Percentiles rank a stretch among this genome's conserved stretches.
phyloP scores from a whole-genome alignment of 2,797 vertebrate genomes.

The Staurois parvus region DNA sequence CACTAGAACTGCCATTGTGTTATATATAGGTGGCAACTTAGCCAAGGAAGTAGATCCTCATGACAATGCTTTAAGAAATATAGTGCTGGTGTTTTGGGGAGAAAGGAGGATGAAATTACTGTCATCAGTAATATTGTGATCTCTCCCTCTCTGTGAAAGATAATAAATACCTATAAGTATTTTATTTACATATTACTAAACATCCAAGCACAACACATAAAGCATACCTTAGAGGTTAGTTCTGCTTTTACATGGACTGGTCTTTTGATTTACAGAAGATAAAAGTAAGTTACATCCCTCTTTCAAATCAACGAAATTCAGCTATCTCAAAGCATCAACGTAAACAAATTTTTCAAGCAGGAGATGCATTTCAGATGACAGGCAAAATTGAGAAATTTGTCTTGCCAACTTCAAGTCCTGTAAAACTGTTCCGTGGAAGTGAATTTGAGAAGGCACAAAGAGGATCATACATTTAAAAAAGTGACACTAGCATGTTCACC shows the following conservation, averaged over 20 bases:
- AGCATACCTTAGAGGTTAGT: too few species aligned
- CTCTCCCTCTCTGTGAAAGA: too few species aligned
- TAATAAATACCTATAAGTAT: too few species aligned
- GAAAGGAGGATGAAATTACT: too few species aligned
- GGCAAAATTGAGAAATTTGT: constrained; percentile 53
- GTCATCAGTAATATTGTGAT: too few species aligned
- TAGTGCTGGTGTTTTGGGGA: too few species aligned
- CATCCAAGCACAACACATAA: too few species aligned
- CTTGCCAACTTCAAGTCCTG: constrained; percentile 44
- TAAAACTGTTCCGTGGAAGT: constrained; percentile 37
- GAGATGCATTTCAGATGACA: constrained; percentile 56
- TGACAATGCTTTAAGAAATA: too few species aligned
- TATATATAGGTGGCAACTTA: too few species aligned
- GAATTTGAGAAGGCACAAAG: constrained; percentile 35
- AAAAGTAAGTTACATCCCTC: constrained; percentile 26
- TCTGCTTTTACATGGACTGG: constrained; percentile 37
- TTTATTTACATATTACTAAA: too few species aligned
- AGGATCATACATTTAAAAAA: constrained; percentile 36
- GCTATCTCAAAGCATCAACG: constrained; percentile 37
- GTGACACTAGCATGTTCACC: constrained; percentile 17
- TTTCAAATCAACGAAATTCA: constrained; percentile 46
- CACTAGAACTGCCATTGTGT: too few species aligned
- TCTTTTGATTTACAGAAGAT: constrained; percentile 22
- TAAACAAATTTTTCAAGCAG: constrained; percentile 52
- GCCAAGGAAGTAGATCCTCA: too few species aligned